These are phyloP conservation scores for Oryzias sinensis DNA, from an alignment of 2,797 vertebrate genomes.

Conservation along the genomic window DNA sequence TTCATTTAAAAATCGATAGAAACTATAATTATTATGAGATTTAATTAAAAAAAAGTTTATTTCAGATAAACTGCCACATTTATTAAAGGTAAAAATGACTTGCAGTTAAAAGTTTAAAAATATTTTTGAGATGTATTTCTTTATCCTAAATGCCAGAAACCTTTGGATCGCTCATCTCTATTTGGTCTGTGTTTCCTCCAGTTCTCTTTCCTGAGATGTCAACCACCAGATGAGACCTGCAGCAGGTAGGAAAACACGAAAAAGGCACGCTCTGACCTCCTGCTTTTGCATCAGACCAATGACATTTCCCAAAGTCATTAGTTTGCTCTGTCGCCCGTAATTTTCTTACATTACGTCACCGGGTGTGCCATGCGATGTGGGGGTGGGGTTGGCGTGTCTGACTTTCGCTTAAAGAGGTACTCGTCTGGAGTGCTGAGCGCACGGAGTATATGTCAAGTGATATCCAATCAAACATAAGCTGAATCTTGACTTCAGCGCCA, in stretches of 20 bases:
- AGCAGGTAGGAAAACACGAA: slow-evolving; percentile 64
- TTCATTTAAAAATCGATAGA: no score
- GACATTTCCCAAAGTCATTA: no score
- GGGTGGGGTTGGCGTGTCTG: slow-evolving; percentile 2
- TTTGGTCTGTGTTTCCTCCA: slow-evolving; percentile 56
- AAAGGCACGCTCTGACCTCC: slow-evolving; percentile 24
- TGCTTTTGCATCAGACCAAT: slow-evolving; percentile 12
- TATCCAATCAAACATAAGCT: slow-evolving; percentile 51
- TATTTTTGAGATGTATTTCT: not conserved
- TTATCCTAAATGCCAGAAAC: not conserved
- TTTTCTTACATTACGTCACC: slow-evolving; percentile 7
- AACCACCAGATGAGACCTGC: slow-evolving; percentile 86
- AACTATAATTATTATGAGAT: no score
- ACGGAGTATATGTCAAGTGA: slow-evolving; percentile 41
- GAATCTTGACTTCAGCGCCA: slow-evolving; percentile 38
- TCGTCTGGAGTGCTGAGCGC: slow-evolving; percentile 19
- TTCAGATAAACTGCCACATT: no score
- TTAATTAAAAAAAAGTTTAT: no score
- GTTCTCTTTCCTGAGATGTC: slow-evolving; percentile 90
- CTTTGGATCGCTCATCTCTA: slow-evolving; percentile 31
- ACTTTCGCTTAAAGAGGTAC: slow-evolving; percentile 31
- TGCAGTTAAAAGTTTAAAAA: no score
- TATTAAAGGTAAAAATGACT: no score
- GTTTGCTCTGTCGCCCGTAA: not conserved
- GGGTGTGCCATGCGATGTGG: not conserved